Percentiles rank a stretch among this genome's conserved stretches.
Conservation (phyloP, 2,113 vertebrate genomes). For the Lethenteron camtschaticum region DNA sequence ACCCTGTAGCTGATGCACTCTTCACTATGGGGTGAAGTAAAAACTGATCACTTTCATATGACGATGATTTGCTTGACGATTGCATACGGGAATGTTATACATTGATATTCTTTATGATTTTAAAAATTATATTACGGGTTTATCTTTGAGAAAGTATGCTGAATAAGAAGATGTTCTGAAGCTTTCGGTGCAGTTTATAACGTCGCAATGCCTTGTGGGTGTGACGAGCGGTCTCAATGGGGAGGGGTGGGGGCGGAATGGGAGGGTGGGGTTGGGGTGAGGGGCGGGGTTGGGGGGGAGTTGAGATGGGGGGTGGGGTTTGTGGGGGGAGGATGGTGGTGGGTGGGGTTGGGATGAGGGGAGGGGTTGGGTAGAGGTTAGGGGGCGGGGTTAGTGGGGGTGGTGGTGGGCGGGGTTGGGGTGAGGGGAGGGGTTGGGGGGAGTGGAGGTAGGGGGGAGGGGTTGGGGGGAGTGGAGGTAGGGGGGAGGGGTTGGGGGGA, state of each 20-base stretch:
- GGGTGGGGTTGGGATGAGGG: neutral
- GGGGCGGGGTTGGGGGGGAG: neutral
- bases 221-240: neutral
- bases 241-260: too few species aligned
- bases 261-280: neutral
- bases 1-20: too few species aligned
- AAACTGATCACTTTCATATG: too few species aligned
- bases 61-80: too few species aligned
- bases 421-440: neutral
- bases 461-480: constrained; percentile 3
- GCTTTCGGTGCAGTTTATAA: too few species aligned
- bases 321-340: neutral
- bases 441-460: constrained; percentile 9
- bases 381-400: neutral
- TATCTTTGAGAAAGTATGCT: too few species aligned
- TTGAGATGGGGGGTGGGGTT: neutral
- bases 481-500: neutral
- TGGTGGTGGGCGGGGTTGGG: neutral
- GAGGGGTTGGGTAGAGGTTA: neutral
- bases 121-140: too few species aligned
- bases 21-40: too few species aligned
- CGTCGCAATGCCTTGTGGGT: neutral
- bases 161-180: too few species aligned
- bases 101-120: too few species aligned
- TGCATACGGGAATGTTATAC: too few species aligned